Evolutionary conservation across 2,113 vertebrate genomes (phyloP).

Genomic region (Hymenochirus boettgeri): DNA sequence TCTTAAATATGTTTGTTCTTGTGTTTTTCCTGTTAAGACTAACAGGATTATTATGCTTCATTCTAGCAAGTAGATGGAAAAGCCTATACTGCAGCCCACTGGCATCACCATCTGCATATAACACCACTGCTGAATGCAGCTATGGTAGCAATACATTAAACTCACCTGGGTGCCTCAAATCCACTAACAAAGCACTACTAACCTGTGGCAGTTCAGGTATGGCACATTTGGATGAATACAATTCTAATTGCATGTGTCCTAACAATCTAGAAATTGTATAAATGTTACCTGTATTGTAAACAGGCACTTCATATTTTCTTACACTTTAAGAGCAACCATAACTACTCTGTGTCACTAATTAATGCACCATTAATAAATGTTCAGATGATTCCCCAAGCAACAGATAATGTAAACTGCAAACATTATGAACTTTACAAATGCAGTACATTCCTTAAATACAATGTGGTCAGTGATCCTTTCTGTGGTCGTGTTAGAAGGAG

Average conservation of each 20-base stretch:
- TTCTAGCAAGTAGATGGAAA: slow-evolving; percentile 83
- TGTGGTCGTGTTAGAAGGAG: too few relatives aligned
- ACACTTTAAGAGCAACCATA: not conserved
- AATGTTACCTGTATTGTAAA: not conserved
- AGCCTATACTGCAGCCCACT: slow-evolving; percentile 86
- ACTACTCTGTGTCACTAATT: too few relatives aligned
- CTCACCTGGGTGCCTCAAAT: slow-evolving; percentile 91
- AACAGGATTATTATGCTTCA: slow-evolving; percentile 33
- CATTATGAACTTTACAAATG: too few relatives aligned
- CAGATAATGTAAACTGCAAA: too few relatives aligned
- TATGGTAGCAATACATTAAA: slow-evolving; percentile 73
- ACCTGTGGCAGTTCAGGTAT: slow-evolving; percentile 94
- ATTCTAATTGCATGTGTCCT: slow-evolving; percentile 20
- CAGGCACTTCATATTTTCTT: not conserved
- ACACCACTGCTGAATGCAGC: slow-evolving; percentile 66
- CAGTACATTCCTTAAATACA: too few relatives aligned
- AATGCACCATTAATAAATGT: too few relatives aligned
- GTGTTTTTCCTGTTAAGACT: not conserved
- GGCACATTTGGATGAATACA: slow-evolving; percentile 60
- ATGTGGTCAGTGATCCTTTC: too few relatives aligned
- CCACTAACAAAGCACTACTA: slow-evolving; percentile 96
- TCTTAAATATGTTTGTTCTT: not conserved
- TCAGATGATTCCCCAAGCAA: too few relatives aligned
- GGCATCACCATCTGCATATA: slow-evolving; percentile 57
- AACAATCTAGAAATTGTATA: too few relatives aligned